phyloP scores from a whole-genome alignment of 2,888 invertebrate genomes.

The Melitaea athalia region DNA sequence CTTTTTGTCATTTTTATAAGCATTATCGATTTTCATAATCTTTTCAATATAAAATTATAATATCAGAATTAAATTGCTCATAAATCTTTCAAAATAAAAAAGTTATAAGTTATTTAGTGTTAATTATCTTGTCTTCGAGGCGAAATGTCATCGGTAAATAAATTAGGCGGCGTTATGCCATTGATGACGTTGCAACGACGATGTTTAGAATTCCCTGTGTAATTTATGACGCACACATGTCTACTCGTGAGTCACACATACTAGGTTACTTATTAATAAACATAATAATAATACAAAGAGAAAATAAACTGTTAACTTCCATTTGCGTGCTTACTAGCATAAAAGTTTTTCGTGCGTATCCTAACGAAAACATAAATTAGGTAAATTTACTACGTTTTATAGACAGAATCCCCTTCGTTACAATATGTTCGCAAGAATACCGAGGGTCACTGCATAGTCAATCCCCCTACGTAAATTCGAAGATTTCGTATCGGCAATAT shows the following conservation, averaged over 20 bases:
- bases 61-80: no score
- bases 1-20: no score
- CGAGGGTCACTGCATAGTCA: slow-evolving; percentile 74
- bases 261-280: slow-evolving; percentile 70
- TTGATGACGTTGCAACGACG: slow-evolving; percentile 53
- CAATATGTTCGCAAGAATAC: slow-evolving; percentile 77
- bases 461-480: slow-evolving; percentile 67
- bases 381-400: slow-evolving; percentile 74
- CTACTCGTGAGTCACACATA: slow-evolving; percentile 63
- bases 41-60: no score
- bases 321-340: slow-evolving; percentile 77
- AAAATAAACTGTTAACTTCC: slow-evolving; percentile 73
- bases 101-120: slow-evolving; percentile 10
- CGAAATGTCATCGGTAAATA: slow-evolving; percentile 46
- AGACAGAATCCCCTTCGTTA: slow-evolving; percentile 78
- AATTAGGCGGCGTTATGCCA: slow-evolving; percentile 49
- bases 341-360: slow-evolving; percentile 80
- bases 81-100: no score
- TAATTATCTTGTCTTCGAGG: slow-evolving; percentile 43
- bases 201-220: slow-evolving; percentile 59
- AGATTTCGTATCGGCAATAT: slow-evolving; percentile 70
- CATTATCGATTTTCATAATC: no score
- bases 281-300: slow-evolving; percentile 56
- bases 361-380: slow-evolving; percentile 80
- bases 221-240: slow-evolving; percentile 62